These are phyloP conservation scores for Periparus ater DNA, from an alignment of 2,797 vertebrate genomes.

Conservation along the genomic window DNA sequence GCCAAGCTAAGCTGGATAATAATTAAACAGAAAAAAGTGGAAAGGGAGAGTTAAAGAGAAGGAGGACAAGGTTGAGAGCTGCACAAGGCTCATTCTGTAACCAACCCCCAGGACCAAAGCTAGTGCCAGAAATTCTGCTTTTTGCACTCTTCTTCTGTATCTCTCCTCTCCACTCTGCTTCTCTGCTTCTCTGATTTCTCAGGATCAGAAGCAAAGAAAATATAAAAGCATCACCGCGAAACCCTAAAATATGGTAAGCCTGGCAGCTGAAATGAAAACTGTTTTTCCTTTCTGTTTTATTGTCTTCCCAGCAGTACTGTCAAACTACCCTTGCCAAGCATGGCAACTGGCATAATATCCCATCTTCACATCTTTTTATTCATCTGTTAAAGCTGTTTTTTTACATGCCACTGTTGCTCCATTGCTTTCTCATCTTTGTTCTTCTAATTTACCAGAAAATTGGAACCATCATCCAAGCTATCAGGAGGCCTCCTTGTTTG, in stretches of 20 bases:
- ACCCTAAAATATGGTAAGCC: neutral
- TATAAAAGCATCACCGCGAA: neutral
- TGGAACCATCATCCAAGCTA: neutral
- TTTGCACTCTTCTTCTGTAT: neutral
- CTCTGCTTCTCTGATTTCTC: neutral
- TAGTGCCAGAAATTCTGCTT: neutral
- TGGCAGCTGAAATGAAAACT: slow-evolving; percentile 18
- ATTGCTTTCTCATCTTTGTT: neutral
- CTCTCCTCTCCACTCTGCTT: neutral
- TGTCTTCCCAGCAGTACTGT: slow-evolving; percentile 2
- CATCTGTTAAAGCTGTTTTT: neutral
- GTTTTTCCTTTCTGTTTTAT: slow-evolving; percentile 7
- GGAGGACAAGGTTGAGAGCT: neutral
- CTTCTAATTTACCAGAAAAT: slow-evolving; percentile 17
- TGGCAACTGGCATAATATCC: neutral
- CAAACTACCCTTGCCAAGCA: neutral
- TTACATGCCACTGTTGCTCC: neutral
- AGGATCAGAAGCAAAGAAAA: neutral
- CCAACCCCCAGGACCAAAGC: neutral
- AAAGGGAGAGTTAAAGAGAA: neutral
- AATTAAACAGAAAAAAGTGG: neutral
- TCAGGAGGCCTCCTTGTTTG: neutral
- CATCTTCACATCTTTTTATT: slow-evolving; percentile 24
- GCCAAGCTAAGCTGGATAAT: neutral
- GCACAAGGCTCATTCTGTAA: neutral